Percentiles rank a stretch among this genome's conserved stretches.
Conservation (phyloP, 2,888 invertebrate species). For the Drosophila peninsularis region DNA sequence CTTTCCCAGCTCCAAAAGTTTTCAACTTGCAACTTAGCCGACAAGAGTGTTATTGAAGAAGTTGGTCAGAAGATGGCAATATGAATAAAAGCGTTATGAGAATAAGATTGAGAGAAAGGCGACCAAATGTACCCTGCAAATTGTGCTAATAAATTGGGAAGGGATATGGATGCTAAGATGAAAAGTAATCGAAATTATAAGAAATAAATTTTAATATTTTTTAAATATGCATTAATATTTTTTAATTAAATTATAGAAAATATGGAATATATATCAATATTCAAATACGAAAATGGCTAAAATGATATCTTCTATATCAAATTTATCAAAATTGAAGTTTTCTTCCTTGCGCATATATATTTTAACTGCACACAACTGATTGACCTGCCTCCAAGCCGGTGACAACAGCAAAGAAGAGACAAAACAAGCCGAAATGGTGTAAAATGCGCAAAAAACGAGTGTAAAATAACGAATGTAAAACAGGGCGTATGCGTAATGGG, state of each 20-base stretch:
- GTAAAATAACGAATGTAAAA: neutral
- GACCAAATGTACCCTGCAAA: neutral
- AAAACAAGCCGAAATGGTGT: neutral
- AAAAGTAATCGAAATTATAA: neutral
- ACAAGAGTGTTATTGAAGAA: neutral
- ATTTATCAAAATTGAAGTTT: neutral
- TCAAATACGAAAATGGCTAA: too few species aligned
- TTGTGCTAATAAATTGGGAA: neutral
- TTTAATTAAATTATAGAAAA: too few species aligned
- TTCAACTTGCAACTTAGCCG: neutral
- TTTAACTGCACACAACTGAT: too few species aligned
- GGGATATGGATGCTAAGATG: neutral
- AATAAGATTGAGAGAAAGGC: fast-evolving
- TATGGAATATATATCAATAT: neutral
- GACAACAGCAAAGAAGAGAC: neutral
- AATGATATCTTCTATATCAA: neutral
- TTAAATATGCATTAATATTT: neutral
- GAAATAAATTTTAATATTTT: neutral
- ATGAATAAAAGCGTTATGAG: neutral
- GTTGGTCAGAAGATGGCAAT: neutral
- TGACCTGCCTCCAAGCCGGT: slow-evolving; percentile 11
- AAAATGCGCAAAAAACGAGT: slow-evolving; percentile 1
- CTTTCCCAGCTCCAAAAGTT: slow-evolving; percentile 13
- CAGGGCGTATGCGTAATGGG: slow-evolving; percentile 31
- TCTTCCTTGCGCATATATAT: neutral